phyloP scores from a whole-genome alignment of 1,140 invertebrate genomes.

The Ips nitidus region DNA sequence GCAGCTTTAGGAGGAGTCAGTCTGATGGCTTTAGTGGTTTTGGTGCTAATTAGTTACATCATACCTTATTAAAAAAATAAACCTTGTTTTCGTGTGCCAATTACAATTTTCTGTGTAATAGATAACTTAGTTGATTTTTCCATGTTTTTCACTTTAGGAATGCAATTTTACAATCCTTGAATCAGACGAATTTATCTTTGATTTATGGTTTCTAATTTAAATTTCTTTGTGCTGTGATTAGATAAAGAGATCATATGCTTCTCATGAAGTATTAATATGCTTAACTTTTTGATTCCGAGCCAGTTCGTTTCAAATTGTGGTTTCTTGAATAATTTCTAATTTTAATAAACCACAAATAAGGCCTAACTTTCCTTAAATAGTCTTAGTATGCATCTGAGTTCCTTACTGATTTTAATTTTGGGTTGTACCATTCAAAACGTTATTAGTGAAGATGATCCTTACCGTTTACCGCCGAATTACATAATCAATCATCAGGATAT shows the following conservation, averaged over 20 bases:
- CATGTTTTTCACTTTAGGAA: background rate
- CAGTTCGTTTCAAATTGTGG: background rate
- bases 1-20: background rate
- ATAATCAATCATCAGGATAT: constrained; percentile 1
- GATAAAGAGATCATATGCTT: no score
- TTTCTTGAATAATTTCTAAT: background rate
- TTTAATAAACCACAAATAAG: background rate
- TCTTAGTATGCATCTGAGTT: background rate
- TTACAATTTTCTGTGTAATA: background rate
- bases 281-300: no score
- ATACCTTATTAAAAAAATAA: background rate
- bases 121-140: background rate
- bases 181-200: no score
- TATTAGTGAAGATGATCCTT: background rate
- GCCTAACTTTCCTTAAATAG: background rate
- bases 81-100: background rate
- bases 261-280: no score
- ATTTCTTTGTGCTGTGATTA: no score
- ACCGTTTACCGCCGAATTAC: constrained; percentile 8
- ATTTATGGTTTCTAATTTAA: no score
- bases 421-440: background rate
- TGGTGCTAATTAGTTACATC: background rate
- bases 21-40: background rate
- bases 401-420: background rate
- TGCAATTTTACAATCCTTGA: no score